A percentile compares a stretch with the other conserved stretches of the same genome.
phyloP scores from a whole-genome alignment of 2,797 vertebrate genomes.

The Chromis chromis region DNA sequence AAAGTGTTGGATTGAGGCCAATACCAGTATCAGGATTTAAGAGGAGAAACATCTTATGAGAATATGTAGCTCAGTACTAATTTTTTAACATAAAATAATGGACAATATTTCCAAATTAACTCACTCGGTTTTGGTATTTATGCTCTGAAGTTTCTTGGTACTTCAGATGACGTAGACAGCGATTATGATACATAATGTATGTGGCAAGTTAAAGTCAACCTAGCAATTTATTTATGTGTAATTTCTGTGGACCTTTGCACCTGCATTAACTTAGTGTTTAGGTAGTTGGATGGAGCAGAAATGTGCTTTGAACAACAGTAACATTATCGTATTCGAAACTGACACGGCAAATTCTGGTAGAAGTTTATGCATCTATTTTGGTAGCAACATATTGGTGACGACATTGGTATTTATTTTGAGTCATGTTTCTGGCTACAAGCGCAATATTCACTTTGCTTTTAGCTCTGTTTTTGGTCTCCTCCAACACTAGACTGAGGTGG shows the following conservation, averaged over 20 bases:
- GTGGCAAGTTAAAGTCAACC: not conserved
- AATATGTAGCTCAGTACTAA: not conserved
- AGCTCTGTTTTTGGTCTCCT: slow-evolving; percentile 1
- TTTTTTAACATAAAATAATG: not conserved
- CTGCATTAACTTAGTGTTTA: too few species aligned
- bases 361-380: not conserved
- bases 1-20: not conserved
- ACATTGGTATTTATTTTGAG: not conserved
- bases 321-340: too few species aligned
- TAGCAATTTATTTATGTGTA: not conserved
- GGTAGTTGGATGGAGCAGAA: too few species aligned
- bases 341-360: too few species aligned
- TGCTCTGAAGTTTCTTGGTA: not conserved
- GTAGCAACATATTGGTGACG: not conserved
- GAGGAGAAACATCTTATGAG: not conserved
- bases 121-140: not conserved
- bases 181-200: not conserved
- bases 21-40: not conserved
- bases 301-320: too few species aligned
- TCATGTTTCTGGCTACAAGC: not conserved
- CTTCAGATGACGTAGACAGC: not conserved
- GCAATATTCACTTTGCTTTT: not conserved
- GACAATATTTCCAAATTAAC: not conserved
- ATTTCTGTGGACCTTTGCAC: too few species aligned
- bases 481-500: not conserved